Percentiles rank a stretch among this genome's conserved stretches.
These are phyloP conservation scores for Trichonephila clavipes DNA, from an alignment of 1,140 invertebrate species.

Conservation along the genomic window DNA sequence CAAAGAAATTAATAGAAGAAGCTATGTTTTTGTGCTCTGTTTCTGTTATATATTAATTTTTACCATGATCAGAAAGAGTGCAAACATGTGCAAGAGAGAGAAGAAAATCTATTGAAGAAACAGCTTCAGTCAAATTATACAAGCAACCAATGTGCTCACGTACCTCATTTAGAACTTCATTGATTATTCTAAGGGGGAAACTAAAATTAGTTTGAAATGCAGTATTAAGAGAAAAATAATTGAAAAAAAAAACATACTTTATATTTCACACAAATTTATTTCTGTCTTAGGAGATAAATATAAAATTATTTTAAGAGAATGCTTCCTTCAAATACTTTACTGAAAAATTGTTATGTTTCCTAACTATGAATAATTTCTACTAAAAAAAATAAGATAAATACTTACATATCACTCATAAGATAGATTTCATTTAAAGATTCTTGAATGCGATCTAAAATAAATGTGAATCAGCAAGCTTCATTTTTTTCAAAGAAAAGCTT, in stretches of 20 bases:
- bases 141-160: conserved; percentile 87
- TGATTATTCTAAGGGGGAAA: conserved; percentile 81
- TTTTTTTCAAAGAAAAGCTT: background rate
- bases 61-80: conserved; percentile 79
- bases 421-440: conserved; percentile 89
- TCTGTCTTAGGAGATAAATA: too few relatives aligned
- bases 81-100: conserved; percentile 87
- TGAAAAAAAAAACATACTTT: background rate
- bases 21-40: background rate
- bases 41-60: background rate
- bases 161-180: conserved; percentile 82
- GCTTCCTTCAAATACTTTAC: too few relatives aligned
- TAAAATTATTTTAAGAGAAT: too few relatives aligned
- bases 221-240: background rate
- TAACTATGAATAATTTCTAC: too few relatives aligned
- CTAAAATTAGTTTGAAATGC: background rate
- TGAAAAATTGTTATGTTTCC: too few relatives aligned
- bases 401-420: conserved; percentile 89
- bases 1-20: background rate
- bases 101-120: conserved; percentile 90
- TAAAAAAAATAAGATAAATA: conserved; percentile 54
- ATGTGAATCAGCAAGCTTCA: background rate
- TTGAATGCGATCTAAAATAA: conserved; percentile 83
- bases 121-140: conserved; percentile 89
- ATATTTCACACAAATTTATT: background rate